Percentiles rank a stretch among this genome's conserved stretches.
These are phyloP conservation scores for Hirundichthys speculiger DNA, from an alignment of 2,113 vertebrate genomes.

Conservation along the genomic window DNA sequence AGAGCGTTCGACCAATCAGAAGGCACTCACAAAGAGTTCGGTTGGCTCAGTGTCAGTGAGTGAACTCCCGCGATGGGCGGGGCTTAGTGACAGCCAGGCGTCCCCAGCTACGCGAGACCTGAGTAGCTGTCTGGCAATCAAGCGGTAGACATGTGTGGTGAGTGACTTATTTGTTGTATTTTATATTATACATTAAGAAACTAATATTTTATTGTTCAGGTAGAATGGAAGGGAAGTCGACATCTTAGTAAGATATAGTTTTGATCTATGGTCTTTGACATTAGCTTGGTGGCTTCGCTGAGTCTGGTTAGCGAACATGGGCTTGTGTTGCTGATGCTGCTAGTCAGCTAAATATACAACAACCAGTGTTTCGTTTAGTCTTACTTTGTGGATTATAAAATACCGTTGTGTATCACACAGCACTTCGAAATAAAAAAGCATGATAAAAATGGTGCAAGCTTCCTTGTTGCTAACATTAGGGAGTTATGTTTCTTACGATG, in stretches of 20 bases:
- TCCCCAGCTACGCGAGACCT: conserved; percentile 27
- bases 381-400: too few species aligned
- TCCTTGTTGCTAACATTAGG: too few species aligned
- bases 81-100: conserved; percentile 45
- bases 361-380: neutral
- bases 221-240: too few species aligned
- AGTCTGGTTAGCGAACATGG: conserved; percentile 29
- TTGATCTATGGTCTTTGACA: neutral
- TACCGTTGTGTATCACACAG: too few species aligned
- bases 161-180: conserved; percentile 43
- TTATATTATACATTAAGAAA: neutral
- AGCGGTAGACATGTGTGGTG: conserved; percentile 82
- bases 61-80: conserved; percentile 28
- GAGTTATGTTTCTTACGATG: too few species aligned
- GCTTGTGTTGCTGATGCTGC: conserved; percentile 35
- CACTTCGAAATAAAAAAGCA: too few species aligned
- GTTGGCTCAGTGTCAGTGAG: conserved; percentile 29
- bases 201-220: fast-evolving
- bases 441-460: too few species aligned
- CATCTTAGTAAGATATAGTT: neutral
- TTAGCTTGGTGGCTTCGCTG: conserved; percentile 57
- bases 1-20: conserved; percentile 64
- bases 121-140: conserved; percentile 49
- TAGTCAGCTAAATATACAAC: conserved; percentile 5
- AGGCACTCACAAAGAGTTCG: neutral